A percentile compares a stretch with the other conserved stretches of the same genome.
Evolutionary conservation across 1,140 invertebrate species (phyloP).

Genomic region (Bombus consobrinus): DNA sequence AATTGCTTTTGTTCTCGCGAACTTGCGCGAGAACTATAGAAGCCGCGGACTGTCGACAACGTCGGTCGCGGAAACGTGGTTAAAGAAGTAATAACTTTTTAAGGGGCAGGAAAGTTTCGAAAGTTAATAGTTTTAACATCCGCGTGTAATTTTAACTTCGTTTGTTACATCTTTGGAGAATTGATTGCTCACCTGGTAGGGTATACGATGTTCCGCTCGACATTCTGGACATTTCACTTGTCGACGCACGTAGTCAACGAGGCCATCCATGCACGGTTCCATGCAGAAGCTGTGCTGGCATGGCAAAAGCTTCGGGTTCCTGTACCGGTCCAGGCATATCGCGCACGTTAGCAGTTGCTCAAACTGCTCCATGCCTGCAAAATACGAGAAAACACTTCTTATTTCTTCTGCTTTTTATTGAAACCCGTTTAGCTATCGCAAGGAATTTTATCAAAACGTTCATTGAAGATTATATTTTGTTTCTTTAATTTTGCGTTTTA

Average conservation of each 20-base stretch:
- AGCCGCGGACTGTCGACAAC: no score
- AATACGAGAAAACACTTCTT: constrained; percentile 14
- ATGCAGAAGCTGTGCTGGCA: constrained; percentile 99
- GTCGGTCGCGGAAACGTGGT: no score
- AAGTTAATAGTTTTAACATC: no score
- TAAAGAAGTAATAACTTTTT: no score
- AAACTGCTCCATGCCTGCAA: constrained; percentile 94
- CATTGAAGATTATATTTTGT: no score
- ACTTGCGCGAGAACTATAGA: no score
- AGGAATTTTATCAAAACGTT: no score
- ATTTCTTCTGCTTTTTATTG: not conserved
- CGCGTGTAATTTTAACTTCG: not conserved
- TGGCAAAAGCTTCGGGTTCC: constrained; percentile 98
- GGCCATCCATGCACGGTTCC: constrained; percentile 98
- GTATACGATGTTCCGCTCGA: constrained; percentile 97
- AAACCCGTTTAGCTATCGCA: no score
- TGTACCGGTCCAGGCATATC: constrained; percentile 98
- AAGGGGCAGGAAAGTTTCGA: no score
- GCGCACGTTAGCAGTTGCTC: constrained; percentile 98
- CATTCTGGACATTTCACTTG: constrained; percentile 99
- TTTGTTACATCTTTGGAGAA: not conserved
- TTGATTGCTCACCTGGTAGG: constrained; percentile 88
- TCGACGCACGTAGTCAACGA: constrained; percentile 96
- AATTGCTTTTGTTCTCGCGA: not conserved
- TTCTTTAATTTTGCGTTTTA: no score